A percentile compares a stretch with the other conserved stretches of the same genome.
phyloP scores from a whole-genome alignment of 2,888 invertebrate genomes.

The Eupithecia dodoneata region DNA sequence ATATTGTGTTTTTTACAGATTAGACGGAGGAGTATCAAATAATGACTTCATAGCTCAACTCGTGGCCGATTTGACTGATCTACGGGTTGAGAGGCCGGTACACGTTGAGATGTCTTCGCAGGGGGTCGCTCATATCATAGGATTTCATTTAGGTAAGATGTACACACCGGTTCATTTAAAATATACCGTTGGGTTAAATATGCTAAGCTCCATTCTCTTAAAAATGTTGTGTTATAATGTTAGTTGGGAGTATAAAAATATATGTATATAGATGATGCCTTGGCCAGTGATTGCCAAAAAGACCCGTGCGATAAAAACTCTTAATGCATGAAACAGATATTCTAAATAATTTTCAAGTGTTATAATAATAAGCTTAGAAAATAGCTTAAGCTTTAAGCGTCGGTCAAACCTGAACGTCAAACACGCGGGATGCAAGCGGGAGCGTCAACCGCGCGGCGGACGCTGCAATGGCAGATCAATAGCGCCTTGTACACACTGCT shows the following conservation, averaged over 20 bases:
- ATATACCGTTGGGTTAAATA: background rate
- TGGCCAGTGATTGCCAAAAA: too few species aligned
- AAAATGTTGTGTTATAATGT: background rate
- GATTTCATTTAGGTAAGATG: conserved; percentile 87
- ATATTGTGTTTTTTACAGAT: conserved; percentile 80
- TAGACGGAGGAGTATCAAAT: conserved; percentile 98
- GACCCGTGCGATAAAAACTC: too few species aligned
- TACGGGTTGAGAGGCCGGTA: conserved; percentile 89
- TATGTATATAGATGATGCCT: too few species aligned
- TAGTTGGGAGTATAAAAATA: background rate
- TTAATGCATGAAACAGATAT: too few species aligned
- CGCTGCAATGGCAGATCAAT: too few species aligned
- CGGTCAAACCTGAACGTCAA: too few species aligned
- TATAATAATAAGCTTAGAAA: too few species aligned
- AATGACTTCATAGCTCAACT: conserved; percentile 96
- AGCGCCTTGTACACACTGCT: too few species aligned
- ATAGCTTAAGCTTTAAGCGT: too few species aligned
- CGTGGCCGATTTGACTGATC: conserved; percentile 91
- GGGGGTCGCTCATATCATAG: conserved; percentile 94
- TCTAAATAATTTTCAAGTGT: too few species aligned
- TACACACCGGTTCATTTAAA: background rate
- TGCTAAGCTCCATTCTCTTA: background rate
- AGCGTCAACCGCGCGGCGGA: too few species aligned
- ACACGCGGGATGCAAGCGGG: too few species aligned
- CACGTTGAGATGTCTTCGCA: conserved; percentile 92